Conservation (phyloP, 2,888 invertebrate genomes). For the Agrochola circellaris region DNA sequence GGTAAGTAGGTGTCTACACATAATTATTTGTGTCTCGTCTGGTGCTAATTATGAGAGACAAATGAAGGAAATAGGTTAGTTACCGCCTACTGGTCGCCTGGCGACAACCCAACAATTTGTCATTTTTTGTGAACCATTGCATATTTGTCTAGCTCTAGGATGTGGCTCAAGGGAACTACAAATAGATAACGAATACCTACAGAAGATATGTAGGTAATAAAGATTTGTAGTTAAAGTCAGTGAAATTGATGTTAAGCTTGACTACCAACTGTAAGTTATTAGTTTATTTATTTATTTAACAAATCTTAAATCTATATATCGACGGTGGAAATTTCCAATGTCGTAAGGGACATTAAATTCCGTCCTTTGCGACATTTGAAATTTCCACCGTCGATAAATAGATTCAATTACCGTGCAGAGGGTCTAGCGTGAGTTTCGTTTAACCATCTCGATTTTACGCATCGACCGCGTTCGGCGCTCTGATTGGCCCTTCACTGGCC, state of each 20-base stretch:
- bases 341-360: no score
- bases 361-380: no score
- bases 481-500: no score
- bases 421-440: no score
- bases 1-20: not conserved
- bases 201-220: not conserved
- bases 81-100: conserved; percentile 46
- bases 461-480: no score
- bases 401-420: no score
- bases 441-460: no score
- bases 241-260: not conserved
- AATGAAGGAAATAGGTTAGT: conserved; percentile 63
- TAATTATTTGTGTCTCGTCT: conserved; percentile 50
- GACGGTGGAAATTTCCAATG: no score
- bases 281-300: no score
- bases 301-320: no score
- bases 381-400: no score
- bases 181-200: conserved; percentile 38
- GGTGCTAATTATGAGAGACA: conserved; percentile 64
- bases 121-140: conserved; percentile 60
- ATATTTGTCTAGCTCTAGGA: conserved; percentile 35
- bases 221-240: not conserved
- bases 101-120: conserved; percentile 65
- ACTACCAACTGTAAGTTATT: no score
- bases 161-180: conserved; percentile 54